Conservation (phyloP, 1,140 invertebrate genomes). For the Sycophaga agraensis region DNA sequence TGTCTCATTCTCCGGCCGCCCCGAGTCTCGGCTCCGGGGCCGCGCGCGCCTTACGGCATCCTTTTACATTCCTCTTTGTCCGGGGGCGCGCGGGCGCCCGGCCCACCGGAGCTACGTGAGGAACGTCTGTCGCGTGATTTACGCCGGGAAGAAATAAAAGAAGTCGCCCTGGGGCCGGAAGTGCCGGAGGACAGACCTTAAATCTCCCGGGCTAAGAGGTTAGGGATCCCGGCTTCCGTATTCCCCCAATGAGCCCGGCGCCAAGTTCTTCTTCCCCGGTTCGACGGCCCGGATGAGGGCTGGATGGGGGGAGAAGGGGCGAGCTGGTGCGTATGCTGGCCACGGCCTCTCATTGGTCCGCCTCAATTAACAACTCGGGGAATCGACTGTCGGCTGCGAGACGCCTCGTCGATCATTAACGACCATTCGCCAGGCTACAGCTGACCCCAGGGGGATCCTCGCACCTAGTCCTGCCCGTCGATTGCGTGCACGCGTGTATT, state of each 20-base stretch:
- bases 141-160: constrained; percentile 42
- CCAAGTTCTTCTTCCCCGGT: background rate
- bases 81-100: constrained; percentile 21
- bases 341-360: constrained; percentile 3
- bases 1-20: constrained; percentile 30
- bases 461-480: too few relatives aligned
- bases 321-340: background rate
- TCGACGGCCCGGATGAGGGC: background rate
- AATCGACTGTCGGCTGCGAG: background rate
- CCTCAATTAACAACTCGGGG: constrained; percentile 1
- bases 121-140: constrained; percentile 50
- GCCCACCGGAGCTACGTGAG: constrained; percentile 33
- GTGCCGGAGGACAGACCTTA: constrained; percentile 37
- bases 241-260: background rate
- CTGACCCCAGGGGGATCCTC: too few relatives aligned
- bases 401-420: background rate
- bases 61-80: constrained; percentile 35
- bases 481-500: too few relatives aligned
- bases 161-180: constrained; percentile 31
- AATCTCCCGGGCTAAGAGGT: constrained; percentile 39
- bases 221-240: constrained; percentile 18
- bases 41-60: constrained; percentile 29
- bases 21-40: constrained; percentile 26
- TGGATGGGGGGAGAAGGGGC: background rate
- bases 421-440: too few relatives aligned